Percentiles rank a stretch among this genome's conserved stretches.
phyloP scores from a whole-genome alignment of 2,888 invertebrate genomes.

The Erebia ligea region DNA sequence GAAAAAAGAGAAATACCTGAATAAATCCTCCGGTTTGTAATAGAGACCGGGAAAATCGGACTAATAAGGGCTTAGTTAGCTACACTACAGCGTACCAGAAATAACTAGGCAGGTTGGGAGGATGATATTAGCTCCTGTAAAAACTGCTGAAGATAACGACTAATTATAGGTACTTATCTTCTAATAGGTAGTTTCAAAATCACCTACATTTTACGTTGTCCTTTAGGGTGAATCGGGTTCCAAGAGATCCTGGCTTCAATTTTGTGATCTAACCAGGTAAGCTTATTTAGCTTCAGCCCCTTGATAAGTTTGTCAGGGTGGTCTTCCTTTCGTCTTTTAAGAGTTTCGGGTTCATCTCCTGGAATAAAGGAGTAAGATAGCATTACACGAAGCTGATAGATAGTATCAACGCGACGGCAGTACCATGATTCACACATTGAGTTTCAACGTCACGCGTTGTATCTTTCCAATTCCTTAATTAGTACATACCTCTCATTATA shows the following conservation, averaged over 20 bases:
- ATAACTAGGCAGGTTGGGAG: too few relatives aligned
- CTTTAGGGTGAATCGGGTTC: conserved; percentile 57
- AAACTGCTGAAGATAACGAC: too few relatives aligned
- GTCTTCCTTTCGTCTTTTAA: conserved; percentile 55
- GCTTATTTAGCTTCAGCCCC: conserved; percentile 65
- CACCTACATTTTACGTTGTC: conserved; percentile 57
- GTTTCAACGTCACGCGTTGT: background rate
- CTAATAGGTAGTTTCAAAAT: background rate
- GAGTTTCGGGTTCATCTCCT: conserved; percentile 60
- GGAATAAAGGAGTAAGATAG: conserved; percentile 24
- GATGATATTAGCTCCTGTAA: too few relatives aligned
- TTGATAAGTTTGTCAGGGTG: conserved; percentile 51
- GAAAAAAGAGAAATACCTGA: conserved; percentile 34
- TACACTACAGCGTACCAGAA: too few relatives aligned
- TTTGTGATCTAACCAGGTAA: conserved; percentile 70
- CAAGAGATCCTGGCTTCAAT: conserved; percentile 70
- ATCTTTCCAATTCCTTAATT: background rate
- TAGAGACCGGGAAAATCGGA: background rate
- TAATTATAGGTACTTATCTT: too few relatives aligned
- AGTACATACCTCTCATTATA: too few relatives aligned
- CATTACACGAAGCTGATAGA: too few relatives aligned
- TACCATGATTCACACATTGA: background rate
- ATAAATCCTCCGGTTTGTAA: background rate
- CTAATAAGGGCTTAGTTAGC: too few relatives aligned
- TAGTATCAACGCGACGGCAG: too few relatives aligned